Evolutionary conservation across 1,140 invertebrate species (phyloP), one percentile per base, ranked within the genome.

Genomic region (Agrypnia vestita): DNA sequence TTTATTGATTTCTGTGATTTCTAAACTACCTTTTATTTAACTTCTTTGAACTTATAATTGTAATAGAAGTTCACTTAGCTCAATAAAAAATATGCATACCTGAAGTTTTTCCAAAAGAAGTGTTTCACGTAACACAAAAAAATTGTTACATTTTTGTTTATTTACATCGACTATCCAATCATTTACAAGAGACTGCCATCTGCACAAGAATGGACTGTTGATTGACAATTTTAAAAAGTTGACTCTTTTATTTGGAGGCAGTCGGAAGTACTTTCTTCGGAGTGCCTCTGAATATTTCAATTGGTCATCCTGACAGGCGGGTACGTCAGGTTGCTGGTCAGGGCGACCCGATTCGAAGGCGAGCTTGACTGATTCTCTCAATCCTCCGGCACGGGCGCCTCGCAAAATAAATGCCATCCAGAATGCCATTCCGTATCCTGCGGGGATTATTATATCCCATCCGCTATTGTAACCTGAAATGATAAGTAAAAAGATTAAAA

Each of bases 391-490:
- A 85, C 94, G 90, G 1, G 93, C 95, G 62, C 96, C 96, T 85
- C 94, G 93, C 88, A 96, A 94, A 51, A 96, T 91, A 21, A 97
- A 91, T 15, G 94, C 91, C 19, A 97, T 85, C 96, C 96, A 98
- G 84, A 98, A 94, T 35, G 94, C 89, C 91, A 97, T 93, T n/a
- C 93, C 93, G 93, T 96, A 97, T 19, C 92, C 91, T 21, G 92
- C 86, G 8, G 97, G 97, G 12, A 95, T 81, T 80, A 99, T 93
- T 11, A 99, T 85, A 88, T 99, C 97, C 93, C 96, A 96, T 47
- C 96, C 96, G 88, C 91, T 91, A 6, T 92, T 91, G 87, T 94
- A 95, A 44, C 93, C 94, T 94, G 88, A 79, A 85, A 78, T 61
- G 4, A 43, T 35, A 35, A n/a, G n/a, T n/a, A n/a, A n/a, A n/a